Conservation (phyloP, 2,888 invertebrate species). For the Pilophorus perplexus region DNA sequence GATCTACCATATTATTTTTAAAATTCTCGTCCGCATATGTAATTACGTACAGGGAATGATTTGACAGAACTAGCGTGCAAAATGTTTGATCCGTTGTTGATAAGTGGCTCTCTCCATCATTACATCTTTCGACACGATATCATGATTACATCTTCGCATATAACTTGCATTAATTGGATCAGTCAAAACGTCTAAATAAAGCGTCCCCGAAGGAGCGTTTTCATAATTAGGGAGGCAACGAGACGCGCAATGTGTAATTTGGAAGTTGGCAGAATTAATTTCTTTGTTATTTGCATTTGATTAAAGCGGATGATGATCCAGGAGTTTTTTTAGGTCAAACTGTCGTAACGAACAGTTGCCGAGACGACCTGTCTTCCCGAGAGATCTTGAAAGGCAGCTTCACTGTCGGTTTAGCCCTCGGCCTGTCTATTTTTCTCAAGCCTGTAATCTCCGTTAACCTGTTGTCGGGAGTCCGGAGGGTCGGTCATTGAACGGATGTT, state of each 20-base stretch:
- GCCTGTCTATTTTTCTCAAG: no score
- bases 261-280: conserved; percentile 9
- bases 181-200: conserved; percentile 30
- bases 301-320: conserved; percentile 25
- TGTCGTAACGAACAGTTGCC: background rate
- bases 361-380: no score
- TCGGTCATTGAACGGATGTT: no score
- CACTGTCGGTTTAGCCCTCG: no score
- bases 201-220: background rate
- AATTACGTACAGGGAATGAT: no score
- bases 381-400: no score
- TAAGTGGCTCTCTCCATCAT: conserved; percentile 16
- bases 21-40: no score
- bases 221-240: conserved; percentile 4
- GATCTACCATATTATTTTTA: no score
- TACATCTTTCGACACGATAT: conserved; percentile 36
- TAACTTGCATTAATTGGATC: conserved; percentile 28
- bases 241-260: conserved; percentile 32
- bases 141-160: conserved; percentile 25
- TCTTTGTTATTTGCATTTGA: conserved; percentile 35
- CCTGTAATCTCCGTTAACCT: no score
- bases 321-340: conserved; percentile 13
- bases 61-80: conserved; percentile 27
- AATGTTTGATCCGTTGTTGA: conserved; percentile 28
- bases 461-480: no score